phyloP scores from a whole-genome alignment of 2,888 invertebrate genomes.

The Idaea biselata region DNA sequence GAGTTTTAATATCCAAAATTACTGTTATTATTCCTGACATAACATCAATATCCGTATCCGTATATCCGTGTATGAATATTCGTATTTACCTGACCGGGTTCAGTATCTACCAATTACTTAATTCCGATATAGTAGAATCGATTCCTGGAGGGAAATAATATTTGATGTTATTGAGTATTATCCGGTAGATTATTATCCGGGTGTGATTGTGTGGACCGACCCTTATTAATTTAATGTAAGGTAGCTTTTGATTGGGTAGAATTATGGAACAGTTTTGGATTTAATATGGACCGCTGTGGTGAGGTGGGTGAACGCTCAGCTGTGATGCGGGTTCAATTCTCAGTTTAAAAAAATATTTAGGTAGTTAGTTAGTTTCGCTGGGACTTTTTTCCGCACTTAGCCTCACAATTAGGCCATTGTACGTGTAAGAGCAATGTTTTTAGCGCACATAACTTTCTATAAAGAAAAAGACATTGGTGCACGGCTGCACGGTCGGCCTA shows the following conservation, averaged over 20 bases:
- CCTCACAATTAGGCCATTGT: too few species aligned
- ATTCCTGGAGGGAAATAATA: conserved; percentile 35
- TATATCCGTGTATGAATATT: too few species aligned
- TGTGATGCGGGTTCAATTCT: too few species aligned
- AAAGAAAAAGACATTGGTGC: too few species aligned
- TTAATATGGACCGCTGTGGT: neutral
- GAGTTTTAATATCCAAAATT: neutral
- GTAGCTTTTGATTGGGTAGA: neutral
- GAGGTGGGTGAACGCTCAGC: too few species aligned
- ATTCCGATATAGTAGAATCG: conserved; percentile 28
- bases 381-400: too few species aligned
- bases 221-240: conserved; percentile 6
- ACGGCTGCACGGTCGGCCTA: too few species aligned
- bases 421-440: too few species aligned
- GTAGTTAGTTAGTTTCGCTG: too few species aligned
- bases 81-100: conserved; percentile 27
- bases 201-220: conserved; percentile 21
- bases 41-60: conserved; percentile 6
- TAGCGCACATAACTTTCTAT: too few species aligned
- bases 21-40: neutral
- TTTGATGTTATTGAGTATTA: conserved; percentile 36
- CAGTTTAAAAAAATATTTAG: too few species aligned
- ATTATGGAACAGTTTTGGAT: neutral
- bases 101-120: conserved; percentile 39
- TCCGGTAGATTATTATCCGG: conserved; percentile 21